phyloP scores from a whole-genome alignment of 2,113 vertebrate species.

The Tautogolabrus adspersus region DNA sequence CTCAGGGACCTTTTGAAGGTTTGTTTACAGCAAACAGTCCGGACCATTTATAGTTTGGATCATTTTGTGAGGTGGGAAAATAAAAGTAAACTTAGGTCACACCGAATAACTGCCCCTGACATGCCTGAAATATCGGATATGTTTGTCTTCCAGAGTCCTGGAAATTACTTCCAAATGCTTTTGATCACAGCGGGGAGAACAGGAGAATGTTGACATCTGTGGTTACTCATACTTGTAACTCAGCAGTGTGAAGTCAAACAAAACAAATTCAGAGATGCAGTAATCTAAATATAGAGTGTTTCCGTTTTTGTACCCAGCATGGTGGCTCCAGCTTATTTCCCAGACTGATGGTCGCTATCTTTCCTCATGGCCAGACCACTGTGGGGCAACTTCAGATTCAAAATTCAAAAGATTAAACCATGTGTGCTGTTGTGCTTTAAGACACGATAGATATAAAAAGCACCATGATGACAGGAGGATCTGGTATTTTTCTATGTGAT shows the following conservation, averaged over 20 bases:
- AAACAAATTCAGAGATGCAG: not conserved
- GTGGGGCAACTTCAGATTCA: not conserved
- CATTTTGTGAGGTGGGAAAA: constrained; percentile 6
- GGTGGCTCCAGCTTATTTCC: not conserved
- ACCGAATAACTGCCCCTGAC: constrained; percentile 10
- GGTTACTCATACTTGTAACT: constrained; percentile 12
- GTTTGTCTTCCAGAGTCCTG: constrained; percentile 16
- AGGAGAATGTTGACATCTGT: not conserved
- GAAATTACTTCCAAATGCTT: constrained; percentile 30
- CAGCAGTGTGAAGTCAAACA: constrained; percentile 10
- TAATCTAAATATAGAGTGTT: constrained; percentile 13
- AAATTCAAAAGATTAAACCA: not conserved
- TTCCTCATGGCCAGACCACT: not conserved
- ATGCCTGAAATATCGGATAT: constrained; percentile 17
- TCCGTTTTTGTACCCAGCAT: constrained; percentile 5
- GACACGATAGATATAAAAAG: not conserved
- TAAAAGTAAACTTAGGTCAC: constrained; percentile 1
- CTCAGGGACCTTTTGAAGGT: constrained; percentile 20
- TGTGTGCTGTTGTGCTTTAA: not conserved
- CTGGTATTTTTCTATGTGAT: too few species aligned
- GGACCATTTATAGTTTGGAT: constrained; percentile 10
- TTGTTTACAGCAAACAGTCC: constrained; percentile 11
- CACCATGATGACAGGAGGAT: not conserved
- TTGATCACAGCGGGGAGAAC: constrained; percentile 16
- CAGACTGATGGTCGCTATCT: not conserved